Base-by-base conservation (phyloP, 2,113 vertebrate species). In the Trachemys scripta region DNA sequence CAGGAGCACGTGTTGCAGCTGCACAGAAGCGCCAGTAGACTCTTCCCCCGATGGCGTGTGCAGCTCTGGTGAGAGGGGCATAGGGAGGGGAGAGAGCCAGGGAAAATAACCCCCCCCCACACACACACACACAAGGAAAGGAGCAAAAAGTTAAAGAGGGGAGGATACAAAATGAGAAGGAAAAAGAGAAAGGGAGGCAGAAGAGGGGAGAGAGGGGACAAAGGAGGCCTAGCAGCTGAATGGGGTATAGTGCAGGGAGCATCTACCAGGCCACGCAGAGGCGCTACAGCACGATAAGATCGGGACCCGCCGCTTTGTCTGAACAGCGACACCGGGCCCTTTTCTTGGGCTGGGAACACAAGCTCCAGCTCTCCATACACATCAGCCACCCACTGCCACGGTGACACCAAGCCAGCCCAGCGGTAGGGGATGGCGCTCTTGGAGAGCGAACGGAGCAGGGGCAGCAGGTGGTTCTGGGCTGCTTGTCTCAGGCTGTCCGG, bases 351-450 rank as follows among this genome's bases (percentile, higher is more conserved):
- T 75, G 11, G 81, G 62, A 35, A 35, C 29, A 7, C 62, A 8
- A 65, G 38, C 90, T 72, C 35, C 69, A 10, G 91, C 54, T 0
- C 51, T 11, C n/a, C 80, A 51, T 0, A 4, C 4, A 25, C 53
- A 3, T 53, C 2, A 0, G 49, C 8, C 42, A 0, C 1, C 9
- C 0, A 1, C 11, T 10, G 24, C 38, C 5, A 6, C 38, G 4
- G n/a, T 59, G 20, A 35, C 65, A n/a, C 10, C 10, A 5, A 17
- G 91, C 56, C 50, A 0, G 76, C 47, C 20, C 3, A 11, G 10
- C 69, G 49, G 56, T 80, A 82, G 78, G 56, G 49, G 45, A 8
- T 11, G 83, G 82, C 20, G 69, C 2, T 38, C 35, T 16, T 82
- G 90, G 31, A 0, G 29, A 31, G 38, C 72, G 31, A 17, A 1